Conservation (phyloP, 2,113 vertebrate species). For the Mesoclemmys tuberculata region DNA sequence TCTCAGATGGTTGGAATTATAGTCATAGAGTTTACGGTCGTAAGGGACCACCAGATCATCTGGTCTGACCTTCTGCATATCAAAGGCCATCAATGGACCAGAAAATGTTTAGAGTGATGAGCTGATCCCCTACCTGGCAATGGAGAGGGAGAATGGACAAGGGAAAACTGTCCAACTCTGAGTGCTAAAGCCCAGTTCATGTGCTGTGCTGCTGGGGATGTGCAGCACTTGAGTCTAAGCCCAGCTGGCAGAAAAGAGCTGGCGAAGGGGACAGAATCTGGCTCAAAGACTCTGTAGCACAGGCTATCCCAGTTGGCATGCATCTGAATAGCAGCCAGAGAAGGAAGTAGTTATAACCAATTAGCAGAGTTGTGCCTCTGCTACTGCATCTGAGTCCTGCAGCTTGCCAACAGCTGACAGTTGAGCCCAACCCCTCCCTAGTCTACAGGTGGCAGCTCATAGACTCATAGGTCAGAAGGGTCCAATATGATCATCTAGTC, state of each 20-base stretch:
- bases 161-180: constrained; percentile 3
- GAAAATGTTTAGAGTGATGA: constrained; percentile 28
- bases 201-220: neutral
- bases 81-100: neutral
- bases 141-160: neutral
- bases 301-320: neutral
- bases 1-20: neutral
- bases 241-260: neutral
- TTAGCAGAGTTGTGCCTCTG: neutral
- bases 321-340: neutral
- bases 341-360: neutral
- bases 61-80: neutral
- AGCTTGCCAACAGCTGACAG: neutral
- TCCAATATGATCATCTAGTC: no score
- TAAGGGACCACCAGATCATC: neutral
- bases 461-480: no score
- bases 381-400: neutral
- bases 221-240: neutral
- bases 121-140: constrained; percentile 3
- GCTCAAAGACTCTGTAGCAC: neutral
- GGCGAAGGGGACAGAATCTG: neutral
- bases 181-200: neutral
- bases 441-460: neutral
- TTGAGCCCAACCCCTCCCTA: neutral
- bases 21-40: neutral